Conservation (phyloP, 1,140 invertebrate species). For the Sesamia nonagrioides region DNA sequence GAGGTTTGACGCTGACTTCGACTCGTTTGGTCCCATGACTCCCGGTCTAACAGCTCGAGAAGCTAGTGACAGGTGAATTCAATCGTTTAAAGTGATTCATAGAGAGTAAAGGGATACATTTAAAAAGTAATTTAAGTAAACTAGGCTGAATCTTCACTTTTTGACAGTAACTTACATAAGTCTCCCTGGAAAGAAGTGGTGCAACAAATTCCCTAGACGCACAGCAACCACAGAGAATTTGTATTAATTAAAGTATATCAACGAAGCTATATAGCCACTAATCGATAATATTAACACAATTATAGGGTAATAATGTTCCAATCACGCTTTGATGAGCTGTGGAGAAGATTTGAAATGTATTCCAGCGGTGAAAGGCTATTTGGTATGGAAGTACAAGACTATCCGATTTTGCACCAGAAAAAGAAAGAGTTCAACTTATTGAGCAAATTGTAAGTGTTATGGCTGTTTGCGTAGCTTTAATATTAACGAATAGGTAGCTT, state of each 20-base stretch:
- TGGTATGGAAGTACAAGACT: conserved; percentile 93
- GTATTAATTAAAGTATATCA: no score
- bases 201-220: no score
- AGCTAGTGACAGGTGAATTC: conserved; percentile 91
- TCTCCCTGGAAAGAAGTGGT: no score
- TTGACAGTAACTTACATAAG: no score
- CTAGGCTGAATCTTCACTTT: no score
- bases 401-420: conserved; percentile 92
- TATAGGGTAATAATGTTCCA: conserved; percentile 91
- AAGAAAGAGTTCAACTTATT: conserved; percentile 95
- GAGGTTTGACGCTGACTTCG: conserved; percentile 92
- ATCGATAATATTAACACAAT: conserved; percentile 52
- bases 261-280: neutral
- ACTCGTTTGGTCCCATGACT: conserved; percentile 93
- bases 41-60: conserved; percentile 94
- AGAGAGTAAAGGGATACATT: neutral
- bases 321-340: conserved; percentile 93
- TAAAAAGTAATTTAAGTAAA: no score
- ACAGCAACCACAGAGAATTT: no score
- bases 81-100: neutral
- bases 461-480: neutral
- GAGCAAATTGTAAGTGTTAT: conserved; percentile 91
- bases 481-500: no score
- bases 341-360: conserved; percentile 93
- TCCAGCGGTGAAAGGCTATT: conserved; percentile 94